These are phyloP conservation scores for Zeugodacus cucurbitae DNA, from an alignment of 1,140 invertebrate species.

Conservation along the genomic window DNA sequence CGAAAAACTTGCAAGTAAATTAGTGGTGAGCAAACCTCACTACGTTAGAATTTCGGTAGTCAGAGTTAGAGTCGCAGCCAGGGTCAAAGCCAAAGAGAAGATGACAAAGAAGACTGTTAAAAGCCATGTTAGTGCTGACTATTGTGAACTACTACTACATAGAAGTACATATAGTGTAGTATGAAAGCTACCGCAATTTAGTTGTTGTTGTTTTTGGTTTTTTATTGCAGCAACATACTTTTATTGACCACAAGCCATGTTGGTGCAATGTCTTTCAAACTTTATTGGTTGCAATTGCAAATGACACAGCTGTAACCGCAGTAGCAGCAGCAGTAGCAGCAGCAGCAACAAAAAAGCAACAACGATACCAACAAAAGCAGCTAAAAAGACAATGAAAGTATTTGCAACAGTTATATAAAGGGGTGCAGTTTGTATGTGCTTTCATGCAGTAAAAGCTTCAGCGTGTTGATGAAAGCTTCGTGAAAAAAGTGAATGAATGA, in stretches of 20 bases:
- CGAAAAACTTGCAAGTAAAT: not conserved
- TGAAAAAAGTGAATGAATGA: too few relatives aligned
- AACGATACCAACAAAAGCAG: not conserved
- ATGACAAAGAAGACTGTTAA: not conserved
- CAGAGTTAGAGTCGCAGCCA: not conserved
- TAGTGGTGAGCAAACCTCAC: not conserved
- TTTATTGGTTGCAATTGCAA: conserved; percentile 23
- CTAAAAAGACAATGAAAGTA: not conserved
- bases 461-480: too few relatives aligned
- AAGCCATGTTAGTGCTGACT: not conserved
- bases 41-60: not conserved
- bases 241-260: conserved; percentile 7
- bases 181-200: not conserved
- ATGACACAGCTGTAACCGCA: conserved; percentile 31
- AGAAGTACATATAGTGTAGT: too few relatives aligned
- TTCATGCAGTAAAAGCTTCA: too few relatives aligned
- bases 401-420: not conserved
- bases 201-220: not conserved
- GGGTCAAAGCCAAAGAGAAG: too few relatives aligned
- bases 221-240: not conserved
- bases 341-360: not conserved
- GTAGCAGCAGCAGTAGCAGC: not conserved
- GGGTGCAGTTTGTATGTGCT: not conserved
- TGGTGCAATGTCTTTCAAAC: conserved; percentile 32
- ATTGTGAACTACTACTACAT: not conserved